Evolutionary conservation across 2,888 invertebrate species (phyloP).

Genomic region (Melanotus villosus): DNA sequence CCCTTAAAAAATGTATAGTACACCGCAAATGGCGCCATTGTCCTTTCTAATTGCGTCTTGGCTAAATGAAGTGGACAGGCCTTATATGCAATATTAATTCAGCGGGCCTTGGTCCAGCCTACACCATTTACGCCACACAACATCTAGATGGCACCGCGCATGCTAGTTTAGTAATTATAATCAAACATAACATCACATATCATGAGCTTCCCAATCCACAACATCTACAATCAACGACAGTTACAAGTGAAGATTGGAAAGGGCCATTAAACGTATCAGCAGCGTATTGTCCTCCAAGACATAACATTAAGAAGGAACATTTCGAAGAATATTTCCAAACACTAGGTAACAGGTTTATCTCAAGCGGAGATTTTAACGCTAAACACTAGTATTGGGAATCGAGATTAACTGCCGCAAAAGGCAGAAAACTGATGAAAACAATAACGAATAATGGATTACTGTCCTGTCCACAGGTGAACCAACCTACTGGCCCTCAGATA

Average conservation of each 20-base stretch:
- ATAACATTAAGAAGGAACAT: background rate
- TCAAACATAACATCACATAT: background rate
- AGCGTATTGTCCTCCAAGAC: slow-evolving; percentile 9
- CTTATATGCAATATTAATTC: too few relatives aligned
- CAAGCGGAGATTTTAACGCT: background rate
- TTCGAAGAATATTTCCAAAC: slow-evolving; percentile 6
- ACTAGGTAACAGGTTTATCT: background rate
- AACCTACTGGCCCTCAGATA: background rate
- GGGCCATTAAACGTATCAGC: background rate
- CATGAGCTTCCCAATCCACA: background rate
- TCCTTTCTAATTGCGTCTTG: too few relatives aligned
- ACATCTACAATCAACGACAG: background rate
- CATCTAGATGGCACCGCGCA: slow-evolving; percentile 1
- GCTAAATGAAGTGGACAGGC: too few relatives aligned
- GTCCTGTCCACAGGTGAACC: background rate
- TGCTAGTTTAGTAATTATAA: background rate
- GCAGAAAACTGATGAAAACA: background rate
- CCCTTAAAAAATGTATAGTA: too few relatives aligned
- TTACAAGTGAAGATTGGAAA: background rate
- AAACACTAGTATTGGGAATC: background rate
- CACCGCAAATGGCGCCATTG: too few relatives aligned
- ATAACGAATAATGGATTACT: background rate
- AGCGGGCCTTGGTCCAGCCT: too few relatives aligned
- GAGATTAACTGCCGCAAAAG: background rate
- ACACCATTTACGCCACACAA: background rate